phyloP scores from a whole-genome alignment of 2,888 invertebrate species.

The Oasisia sp. region DNA sequence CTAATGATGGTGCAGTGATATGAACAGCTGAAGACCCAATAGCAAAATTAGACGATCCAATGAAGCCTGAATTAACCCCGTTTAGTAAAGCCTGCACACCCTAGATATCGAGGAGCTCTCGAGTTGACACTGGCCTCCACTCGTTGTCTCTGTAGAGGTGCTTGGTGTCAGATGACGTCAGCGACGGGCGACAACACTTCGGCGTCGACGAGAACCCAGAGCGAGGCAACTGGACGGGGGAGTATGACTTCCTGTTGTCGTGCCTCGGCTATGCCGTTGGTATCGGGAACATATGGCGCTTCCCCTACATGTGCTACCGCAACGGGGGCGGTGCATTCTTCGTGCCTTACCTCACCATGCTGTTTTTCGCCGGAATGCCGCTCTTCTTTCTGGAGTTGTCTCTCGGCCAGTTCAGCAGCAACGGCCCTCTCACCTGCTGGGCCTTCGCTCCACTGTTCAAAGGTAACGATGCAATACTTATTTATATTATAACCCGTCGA shows the following conservation, averaged over 20 bases:
- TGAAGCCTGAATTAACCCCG: no score
- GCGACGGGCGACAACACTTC: background rate
- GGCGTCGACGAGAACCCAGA: conserved; percentile 66
- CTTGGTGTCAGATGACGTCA: no score
- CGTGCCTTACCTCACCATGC: conserved; percentile 62
- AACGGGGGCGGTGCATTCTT: conserved; percentile 46
- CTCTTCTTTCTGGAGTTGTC: conserved; percentile 64
- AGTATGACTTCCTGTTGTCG: conserved; percentile 68
- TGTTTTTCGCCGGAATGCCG: conserved; percentile 63
- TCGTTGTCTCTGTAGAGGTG: no score
- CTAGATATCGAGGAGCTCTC: no score
- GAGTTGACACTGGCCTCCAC: no score
- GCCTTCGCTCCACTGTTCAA: conserved; percentile 62
- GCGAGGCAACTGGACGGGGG: conserved; percentile 68
- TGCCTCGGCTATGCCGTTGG: conserved; percentile 56
- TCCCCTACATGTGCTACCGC: no score
- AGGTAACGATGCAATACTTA: conserved; percentile 46
- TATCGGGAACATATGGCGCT: conserved; percentile 69
- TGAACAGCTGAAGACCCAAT: no score
- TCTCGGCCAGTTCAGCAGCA: conserved; percentile 63
- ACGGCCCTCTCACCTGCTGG: conserved; percentile 64
- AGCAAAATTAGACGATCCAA: no score
- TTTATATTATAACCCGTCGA: no score
- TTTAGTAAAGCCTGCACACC: no score
- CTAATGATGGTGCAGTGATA: no score